Conservation (phyloP, 2,113 vertebrate genomes). For the Empidonax alnorum region DNA sequence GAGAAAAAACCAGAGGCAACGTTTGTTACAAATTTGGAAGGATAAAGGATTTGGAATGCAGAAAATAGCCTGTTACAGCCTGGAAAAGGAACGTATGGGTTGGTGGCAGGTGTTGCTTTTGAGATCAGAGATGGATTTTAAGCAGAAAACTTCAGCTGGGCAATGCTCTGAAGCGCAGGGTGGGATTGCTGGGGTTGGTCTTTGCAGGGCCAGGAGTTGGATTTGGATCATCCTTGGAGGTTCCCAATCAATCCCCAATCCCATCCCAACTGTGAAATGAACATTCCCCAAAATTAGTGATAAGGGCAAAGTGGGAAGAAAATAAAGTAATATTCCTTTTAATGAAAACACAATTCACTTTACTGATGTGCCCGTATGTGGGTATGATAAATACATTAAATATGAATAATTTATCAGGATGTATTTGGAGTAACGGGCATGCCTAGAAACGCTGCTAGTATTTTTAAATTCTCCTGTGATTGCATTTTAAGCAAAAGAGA, state of each 20-base stretch:
- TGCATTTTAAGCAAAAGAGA: background rate
- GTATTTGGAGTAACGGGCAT: background rate
- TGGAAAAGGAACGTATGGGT: background rate
- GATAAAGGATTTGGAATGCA: background rate
- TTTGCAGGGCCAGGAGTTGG: background rate
- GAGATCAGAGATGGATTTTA: background rate
- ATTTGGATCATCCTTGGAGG: background rate
- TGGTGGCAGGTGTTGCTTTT: background rate
- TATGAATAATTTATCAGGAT: background rate
- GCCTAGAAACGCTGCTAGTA: background rate
- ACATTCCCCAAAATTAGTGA: background rate
- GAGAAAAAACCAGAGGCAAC: background rate
- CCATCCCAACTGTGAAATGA: background rate
- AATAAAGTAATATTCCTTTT: background rate
- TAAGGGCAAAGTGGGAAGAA: background rate
- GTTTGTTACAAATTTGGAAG: background rate
- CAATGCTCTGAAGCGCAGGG: background rate
- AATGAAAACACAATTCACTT: background rate
- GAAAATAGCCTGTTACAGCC: background rate
- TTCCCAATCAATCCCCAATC: background rate
- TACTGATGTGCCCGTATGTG: background rate
- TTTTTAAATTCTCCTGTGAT: background rate
- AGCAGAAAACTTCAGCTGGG: background rate
- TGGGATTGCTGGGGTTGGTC: background rate
- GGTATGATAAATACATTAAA: background rate